Evolutionary conservation across 2,113 vertebrate genomes (phyloP).

Genomic region (Acrocephalus kingi): DNA sequence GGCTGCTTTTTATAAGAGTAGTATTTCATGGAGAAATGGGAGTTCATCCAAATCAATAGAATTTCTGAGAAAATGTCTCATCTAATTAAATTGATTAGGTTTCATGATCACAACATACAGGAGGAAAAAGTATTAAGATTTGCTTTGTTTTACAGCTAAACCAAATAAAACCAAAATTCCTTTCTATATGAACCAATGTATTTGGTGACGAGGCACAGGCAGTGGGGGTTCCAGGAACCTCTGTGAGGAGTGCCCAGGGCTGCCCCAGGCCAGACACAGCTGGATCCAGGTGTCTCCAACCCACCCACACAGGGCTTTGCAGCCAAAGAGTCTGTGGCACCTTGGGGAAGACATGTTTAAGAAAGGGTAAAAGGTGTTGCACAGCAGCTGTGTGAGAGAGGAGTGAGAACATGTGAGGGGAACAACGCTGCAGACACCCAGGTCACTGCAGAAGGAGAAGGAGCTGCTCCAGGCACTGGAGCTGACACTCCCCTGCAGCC

Average conservation of each 20-base stretch:
- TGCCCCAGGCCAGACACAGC: accelerated
- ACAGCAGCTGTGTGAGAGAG: background rate
- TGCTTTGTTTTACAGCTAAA: background rate
- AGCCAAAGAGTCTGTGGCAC: too few species aligned
- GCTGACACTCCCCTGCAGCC: background rate
- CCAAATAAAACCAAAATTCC: background rate
- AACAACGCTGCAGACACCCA: background rate
- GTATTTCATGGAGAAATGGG: background rate
- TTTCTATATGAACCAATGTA: background rate
- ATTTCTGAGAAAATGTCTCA: background rate
- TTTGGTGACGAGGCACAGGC: background rate
- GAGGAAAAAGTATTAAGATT: background rate
- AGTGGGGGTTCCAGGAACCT: too few species aligned
- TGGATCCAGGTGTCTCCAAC: accelerated
- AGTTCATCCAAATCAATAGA: background rate
- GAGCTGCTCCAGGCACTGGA: background rate
- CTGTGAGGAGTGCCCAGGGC: background rate
- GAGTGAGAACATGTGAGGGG: background rate
- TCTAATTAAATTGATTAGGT: slow-evolving; percentile 1
- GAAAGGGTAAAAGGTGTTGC: background rate
- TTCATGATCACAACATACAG: background rate
- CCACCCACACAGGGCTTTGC: accelerated
- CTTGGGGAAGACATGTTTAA: background rate
- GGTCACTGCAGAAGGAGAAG: background rate
- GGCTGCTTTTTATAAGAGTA: background rate